Percentiles rank a stretch among this genome's conserved stretches.
Evolutionary conservation across 2,797 vertebrate species (phyloP).

Genomic region (Pogoniulus pusillus): DNA sequence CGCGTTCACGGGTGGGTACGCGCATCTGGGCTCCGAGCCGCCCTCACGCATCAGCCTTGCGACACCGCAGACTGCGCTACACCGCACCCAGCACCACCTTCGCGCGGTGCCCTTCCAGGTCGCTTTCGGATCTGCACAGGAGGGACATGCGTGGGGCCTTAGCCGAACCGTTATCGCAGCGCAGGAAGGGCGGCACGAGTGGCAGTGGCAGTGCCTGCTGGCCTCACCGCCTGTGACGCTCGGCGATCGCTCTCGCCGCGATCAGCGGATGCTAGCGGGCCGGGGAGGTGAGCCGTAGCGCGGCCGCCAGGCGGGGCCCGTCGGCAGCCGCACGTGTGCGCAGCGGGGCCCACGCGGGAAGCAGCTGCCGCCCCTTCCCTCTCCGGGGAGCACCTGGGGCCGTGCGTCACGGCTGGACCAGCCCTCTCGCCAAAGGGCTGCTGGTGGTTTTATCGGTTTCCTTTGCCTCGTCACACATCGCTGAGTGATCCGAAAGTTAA

Average conservation of each 20-base stretch:
- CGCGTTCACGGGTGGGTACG: accelerated
- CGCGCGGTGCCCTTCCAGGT: neutral
- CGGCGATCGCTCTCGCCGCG: neutral
- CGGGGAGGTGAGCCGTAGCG: neutral
- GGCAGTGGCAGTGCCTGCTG: too few species aligned
- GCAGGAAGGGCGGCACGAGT: neutral
- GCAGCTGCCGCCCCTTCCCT: neutral
- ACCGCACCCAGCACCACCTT: neutral
- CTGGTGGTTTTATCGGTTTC: accelerated
- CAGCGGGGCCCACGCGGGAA: too few species aligned
- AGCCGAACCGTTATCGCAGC: too few species aligned
- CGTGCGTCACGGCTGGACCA: accelerated
- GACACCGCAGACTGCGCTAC: neutral
- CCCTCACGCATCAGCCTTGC: too few species aligned
- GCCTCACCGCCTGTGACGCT: neutral
- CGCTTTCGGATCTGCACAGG: too few species aligned
- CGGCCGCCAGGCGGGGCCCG: neutral
- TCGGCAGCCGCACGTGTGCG: neutral
- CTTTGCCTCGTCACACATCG: accelerated
- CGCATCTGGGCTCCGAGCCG: too few species aligned
- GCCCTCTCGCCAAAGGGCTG: too few species aligned
- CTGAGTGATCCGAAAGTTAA: neutral
- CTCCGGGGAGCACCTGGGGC: too few species aligned
- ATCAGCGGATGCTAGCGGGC: neutral
- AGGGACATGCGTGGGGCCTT: neutral